Evolutionary conservation across 1,140 invertebrate species (phyloP), one percentile per base, ranked within the genome.

Genomic region (Cardiocondyla obscurior): DNA sequence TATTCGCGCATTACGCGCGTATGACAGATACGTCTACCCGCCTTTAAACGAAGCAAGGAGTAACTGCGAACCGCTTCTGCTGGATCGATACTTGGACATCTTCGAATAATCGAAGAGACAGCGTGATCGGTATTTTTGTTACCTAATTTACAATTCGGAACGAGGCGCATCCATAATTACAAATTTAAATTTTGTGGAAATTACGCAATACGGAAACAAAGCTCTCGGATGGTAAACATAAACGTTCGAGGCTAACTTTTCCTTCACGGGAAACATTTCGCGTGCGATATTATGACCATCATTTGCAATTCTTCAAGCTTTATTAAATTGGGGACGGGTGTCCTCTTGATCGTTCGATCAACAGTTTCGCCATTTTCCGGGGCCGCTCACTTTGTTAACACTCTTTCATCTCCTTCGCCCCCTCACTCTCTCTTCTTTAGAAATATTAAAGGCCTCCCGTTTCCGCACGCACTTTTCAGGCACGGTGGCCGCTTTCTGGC

Each of bases 401-500:
- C 19, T 22, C 8, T 22, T 2, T 10, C 49, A 12, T 53, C 8
- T 12, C 49, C 12, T 5, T n/a, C 14, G 3, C 44, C 3, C 16
- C 4, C 44, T 46, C 44, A 4, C n/a, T 22, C 12, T 62, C n/a
- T 36, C 2, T n/a, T 19, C 42, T 8, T 36, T 7, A 1, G 19
- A 44, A 39, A 55, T 12, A 36, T 8, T 58, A 60, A 73, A 19
- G 25, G 44, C 22, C 25, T 55, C 46, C 12, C 33, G 10, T n/a
- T 55, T n/a, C 22, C 49, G 19, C 12, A 44, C 42, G 22, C 10
- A 58, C 73, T 64, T 84, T 83, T 85, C 16, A 62, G 64, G 69
- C 70, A 81, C 73, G 46, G 30, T 85, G 62, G 67, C 69, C 46
- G 55, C 62, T 46, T n/a, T 79, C 46, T 67, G 42, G 46, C 22